These are phyloP conservation scores for Dryas iulia DNA, from an alignment of 1,140 invertebrate species.

Conservation along the genomic window DNA sequence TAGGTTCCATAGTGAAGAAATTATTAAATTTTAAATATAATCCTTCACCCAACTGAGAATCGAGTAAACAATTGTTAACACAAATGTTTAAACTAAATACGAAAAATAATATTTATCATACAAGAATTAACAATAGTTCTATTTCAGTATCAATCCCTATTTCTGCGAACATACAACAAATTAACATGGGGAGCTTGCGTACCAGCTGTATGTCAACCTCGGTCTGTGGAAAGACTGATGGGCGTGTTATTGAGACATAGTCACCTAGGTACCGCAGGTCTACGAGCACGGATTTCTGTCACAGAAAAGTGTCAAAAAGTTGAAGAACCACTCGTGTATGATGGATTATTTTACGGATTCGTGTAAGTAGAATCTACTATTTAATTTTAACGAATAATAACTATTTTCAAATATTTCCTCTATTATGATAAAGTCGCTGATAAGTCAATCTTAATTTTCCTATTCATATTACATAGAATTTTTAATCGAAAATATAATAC, in stretches of 20 bases:
- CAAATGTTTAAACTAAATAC: background rate
- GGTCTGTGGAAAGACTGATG: conserved; percentile 74
- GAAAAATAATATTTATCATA: too few species aligned
- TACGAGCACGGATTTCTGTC: conserved; percentile 66
- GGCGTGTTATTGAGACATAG: conserved; percentile 66
- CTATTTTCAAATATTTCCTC: too few species aligned
- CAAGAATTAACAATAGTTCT: conserved; percentile 12
- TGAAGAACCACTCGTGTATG: conserved; percentile 48
- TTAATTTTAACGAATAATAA: too few species aligned
- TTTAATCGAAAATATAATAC: too few species aligned
- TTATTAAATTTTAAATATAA: background rate
- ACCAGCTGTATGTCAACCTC: conserved; percentile 72
- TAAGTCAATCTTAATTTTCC: too few species aligned
- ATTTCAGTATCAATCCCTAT: conserved; percentile 52
- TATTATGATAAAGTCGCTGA: too few species aligned
- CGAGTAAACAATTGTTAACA: too few species aligned
- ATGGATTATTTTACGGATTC: conserved; percentile 64
- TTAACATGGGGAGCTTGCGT: conserved; percentile 81
- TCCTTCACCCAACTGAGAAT: too few species aligned
- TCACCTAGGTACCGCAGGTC: conserved; percentile 62
- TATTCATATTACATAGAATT: too few species aligned
- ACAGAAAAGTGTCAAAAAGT: conserved; percentile 56
- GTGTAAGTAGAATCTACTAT: conserved; percentile 59
- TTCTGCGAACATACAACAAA: conserved; percentile 67
- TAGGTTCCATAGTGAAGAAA: background rate